phyloP scores from a whole-genome alignment of 2,797 vertebrate species.

The Labeo calbasu region DNA sequence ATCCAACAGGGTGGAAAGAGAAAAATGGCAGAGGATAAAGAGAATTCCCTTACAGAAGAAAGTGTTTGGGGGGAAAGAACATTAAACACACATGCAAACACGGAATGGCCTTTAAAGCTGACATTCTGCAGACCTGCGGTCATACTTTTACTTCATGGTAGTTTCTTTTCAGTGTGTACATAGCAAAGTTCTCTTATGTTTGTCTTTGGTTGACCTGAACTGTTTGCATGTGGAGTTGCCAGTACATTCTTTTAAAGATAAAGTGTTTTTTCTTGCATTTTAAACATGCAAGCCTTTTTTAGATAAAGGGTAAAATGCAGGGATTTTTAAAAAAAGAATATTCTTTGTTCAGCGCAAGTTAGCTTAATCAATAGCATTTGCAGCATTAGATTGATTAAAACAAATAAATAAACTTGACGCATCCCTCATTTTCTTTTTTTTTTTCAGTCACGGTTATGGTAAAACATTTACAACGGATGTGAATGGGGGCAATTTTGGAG shows the following conservation, averaged over 20 bases:
- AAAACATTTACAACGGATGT: neutral
- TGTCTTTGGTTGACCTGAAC: constrained; percentile 69
- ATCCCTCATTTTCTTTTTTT: neutral
- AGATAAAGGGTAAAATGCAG: neutral
- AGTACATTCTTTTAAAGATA: constrained; percentile 40
- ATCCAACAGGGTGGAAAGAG: constrained; percentile 79
- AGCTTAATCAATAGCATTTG: neutral
- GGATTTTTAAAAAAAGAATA: neutral
- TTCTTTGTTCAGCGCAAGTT: neutral
- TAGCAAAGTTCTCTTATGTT: constrained; percentile 76
- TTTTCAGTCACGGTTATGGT: neutral
- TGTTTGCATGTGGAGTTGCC: constrained; percentile 61
- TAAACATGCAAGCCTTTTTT: neutral
- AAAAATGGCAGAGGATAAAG: constrained; percentile 83
- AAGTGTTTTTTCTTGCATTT: neutral
- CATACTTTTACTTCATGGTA: constrained; percentile 76
- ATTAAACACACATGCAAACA: constrained; percentile 56
- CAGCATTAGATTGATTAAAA: neutral
- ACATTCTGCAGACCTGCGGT: constrained; percentile 52
- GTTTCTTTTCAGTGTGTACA: constrained; percentile 70
- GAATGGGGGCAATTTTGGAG: neutral
- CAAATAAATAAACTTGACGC: neutral
- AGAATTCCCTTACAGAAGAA: constrained; percentile 73
- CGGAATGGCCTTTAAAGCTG: constrained; percentile 56
- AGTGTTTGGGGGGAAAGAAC: constrained; percentile 54